phyloP scores from a whole-genome alignment of 2,797 vertebrate genomes.

The Hirundo rustica region DNA sequence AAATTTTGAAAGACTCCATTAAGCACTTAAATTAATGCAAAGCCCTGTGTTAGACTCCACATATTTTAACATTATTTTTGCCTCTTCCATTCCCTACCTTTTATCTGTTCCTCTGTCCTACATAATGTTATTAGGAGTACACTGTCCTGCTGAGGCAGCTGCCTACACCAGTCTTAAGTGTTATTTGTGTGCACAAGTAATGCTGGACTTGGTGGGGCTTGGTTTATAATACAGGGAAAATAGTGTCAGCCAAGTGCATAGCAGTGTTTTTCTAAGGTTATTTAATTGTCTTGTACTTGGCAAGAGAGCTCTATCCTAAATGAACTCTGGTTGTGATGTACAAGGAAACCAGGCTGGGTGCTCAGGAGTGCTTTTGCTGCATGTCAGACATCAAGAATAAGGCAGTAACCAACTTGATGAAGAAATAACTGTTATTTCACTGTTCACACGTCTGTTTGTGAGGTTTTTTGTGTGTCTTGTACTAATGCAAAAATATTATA shows the following conservation, averaged over 20 bases:
- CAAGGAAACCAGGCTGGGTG: background rate
- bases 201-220: background rate
- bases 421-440: background rate
- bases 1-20: background rate
- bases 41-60: background rate
- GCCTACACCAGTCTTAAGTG: background rate
- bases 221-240: background rate
- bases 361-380: background rate
- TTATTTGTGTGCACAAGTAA: background rate
- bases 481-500: background rate
- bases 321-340: background rate
- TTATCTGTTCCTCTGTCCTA: background rate
- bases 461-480: background rate
- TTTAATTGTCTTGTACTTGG: background rate
- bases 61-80: background rate
- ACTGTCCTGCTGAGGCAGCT: background rate
- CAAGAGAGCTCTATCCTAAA: background rate
- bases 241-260: background rate
- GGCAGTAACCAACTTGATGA: background rate
- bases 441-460: background rate
- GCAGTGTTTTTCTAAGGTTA: background rate
- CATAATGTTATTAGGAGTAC: background rate
- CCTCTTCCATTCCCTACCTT: background rate
- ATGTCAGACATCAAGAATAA: background rate
- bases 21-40: background rate